Evolutionary conservation across 2,888 invertebrate genomes (phyloP), one percentile per base, ranked within the genome.

Genomic region (Gibbula magus): DNA sequence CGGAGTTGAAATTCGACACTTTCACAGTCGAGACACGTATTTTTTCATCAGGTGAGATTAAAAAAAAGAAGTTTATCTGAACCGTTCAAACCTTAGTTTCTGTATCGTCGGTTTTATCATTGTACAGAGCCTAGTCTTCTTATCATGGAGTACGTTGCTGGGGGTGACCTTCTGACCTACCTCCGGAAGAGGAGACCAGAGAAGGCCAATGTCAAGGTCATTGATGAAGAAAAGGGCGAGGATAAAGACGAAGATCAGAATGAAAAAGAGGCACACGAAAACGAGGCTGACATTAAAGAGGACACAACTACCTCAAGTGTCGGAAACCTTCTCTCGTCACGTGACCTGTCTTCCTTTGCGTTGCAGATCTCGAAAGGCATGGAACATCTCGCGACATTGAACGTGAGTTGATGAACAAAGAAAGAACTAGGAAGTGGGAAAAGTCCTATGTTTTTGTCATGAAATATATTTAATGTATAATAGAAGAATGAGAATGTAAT

Each of bases 281-380:
- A 20, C 20, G 25, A 51, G 5, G 35, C 52, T 52, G 53, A 29
- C 2, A n/a, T n/a, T 16, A 54, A 74, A 29, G 56, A 74, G 22
- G 45, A 74, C 32, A 32, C 35, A 3, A 35, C 13, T 2, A n/a
- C 16, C 16, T n/a, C 22, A 2, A 32, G n/a, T 35, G 53, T 54
- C 1, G 39, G 53, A 54, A 75, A 75, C 53, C 51, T 74, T 35
- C n/a, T 81, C 54, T 70, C 78, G 25, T 81, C 79, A 61, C 67
- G 75, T 39, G 81, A 81, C 39, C 73, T 81, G 54, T 75, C 81
- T 13, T 76, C 76, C 16, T 76, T 81, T 66, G 81, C 76, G 2
- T 35, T 79, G 16, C 81, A 81, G 67, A 79, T 81, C n/a, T 67
- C 78, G 10, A 78, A 73, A 75, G 81, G 81, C 18, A 73, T 81